These are phyloP conservation scores for Sebastes trivittatus DNA, from an alignment of 2,797 vertebrate species.

Conservation along the genomic window DNA sequence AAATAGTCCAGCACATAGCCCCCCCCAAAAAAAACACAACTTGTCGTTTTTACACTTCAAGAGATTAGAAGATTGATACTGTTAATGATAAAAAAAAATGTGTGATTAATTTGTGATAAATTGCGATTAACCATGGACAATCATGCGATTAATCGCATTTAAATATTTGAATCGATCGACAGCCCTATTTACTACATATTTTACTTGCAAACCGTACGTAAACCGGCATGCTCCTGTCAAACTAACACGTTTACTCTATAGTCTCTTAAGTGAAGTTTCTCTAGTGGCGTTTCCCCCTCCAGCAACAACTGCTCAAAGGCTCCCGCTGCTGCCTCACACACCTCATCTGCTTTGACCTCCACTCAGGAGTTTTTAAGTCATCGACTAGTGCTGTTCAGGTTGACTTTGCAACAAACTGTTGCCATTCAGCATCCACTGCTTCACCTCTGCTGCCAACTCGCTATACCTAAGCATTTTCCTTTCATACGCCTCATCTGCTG, in stretches of 20 bases:
- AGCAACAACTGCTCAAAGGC: not conserved
- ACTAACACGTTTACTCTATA: not conserved
- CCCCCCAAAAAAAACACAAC: too few relatives aligned
- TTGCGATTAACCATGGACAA: too few relatives aligned
- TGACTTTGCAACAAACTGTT: slow-evolving; percentile 33
- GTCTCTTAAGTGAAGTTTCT: not conserved
- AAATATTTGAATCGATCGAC: too few relatives aligned
- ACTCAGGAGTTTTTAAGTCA: slow-evolving; percentile 15
- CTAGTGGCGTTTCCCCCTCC: not conserved
- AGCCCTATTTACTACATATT: not conserved
- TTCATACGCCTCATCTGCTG: slow-evolving; percentile 23
- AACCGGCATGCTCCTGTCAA: not conserved
- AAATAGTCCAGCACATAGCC: too few relatives aligned
- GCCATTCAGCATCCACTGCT: not conserved
- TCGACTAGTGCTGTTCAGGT: not conserved
- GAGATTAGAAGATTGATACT: too few relatives aligned
- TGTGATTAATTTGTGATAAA: too few relatives aligned
- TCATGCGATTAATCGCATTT: too few relatives aligned
- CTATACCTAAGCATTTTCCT: slow-evolving; percentile 31
- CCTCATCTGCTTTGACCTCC: slow-evolving; percentile 14
- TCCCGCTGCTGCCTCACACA: not conserved
- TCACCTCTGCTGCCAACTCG: slow-evolving; percentile 14
- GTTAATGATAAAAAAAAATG: too few relatives aligned
- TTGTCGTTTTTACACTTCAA: too few relatives aligned
- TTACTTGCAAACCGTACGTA: not conserved